These are phyloP conservation scores for Laticauda colubrina DNA, from an alignment of 2,113 vertebrate species.

Conservation along the genomic window DNA sequence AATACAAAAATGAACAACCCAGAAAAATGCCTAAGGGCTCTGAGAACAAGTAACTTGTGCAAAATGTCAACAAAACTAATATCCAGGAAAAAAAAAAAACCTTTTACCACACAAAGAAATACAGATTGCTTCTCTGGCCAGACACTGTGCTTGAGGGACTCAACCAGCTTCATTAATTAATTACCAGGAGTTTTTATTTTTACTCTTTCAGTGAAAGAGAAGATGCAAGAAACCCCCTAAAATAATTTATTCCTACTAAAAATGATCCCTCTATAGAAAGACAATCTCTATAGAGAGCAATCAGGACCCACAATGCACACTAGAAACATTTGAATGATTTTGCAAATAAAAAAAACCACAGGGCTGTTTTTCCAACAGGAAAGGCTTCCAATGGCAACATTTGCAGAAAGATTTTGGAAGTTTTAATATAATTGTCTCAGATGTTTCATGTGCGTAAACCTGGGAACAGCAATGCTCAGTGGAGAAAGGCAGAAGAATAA, in stretches of 20 bases:
- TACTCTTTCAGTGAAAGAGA: not conserved
- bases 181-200: not conserved
- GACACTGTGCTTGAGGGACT: not conserved
- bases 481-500: not conserved
- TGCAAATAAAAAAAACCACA: not conserved
- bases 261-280: not conserved
- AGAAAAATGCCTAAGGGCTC: not conserved
- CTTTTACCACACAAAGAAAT: not conserved
- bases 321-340: not conserved
- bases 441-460: not conserved
- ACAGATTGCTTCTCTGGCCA: not conserved
- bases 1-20: not conserved
- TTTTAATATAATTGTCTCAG: not conserved
- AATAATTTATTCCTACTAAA: not conserved
- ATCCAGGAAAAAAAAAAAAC: not conserved
- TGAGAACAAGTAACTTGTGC: not conserved
- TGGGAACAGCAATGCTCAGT: not conserved
- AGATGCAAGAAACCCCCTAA: not conserved
- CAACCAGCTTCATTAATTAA: not conserved
- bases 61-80: not conserved
- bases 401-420: not conserved
- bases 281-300: not conserved
- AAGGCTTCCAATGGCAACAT: not conserved
- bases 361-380: not conserved
- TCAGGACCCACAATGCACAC: not conserved